A percentile compares a stretch with the other conserved stretches of the same genome.
Evolutionary conservation across 2,797 vertebrate genomes (phyloP).

Genomic region (Cyprinella venusta): DNA sequence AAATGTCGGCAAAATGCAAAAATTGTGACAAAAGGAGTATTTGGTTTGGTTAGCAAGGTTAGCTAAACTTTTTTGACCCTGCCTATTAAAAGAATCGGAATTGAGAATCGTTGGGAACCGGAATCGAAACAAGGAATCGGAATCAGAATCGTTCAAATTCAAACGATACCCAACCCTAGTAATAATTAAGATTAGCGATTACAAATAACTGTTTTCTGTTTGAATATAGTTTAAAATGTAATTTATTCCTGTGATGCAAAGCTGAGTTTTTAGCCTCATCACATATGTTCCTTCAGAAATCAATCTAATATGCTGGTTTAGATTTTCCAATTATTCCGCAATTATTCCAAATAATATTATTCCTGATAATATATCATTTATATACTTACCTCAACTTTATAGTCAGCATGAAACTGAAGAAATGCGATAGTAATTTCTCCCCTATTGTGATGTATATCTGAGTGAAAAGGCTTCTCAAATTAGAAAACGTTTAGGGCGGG

Average conservation of each 20-base stretch:
- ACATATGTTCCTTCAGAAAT: background rate
- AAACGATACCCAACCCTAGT: too few relatives aligned
- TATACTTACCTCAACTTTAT: background rate
- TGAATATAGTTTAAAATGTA: background rate
- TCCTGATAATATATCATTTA: background rate
- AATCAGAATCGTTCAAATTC: too few relatives aligned
- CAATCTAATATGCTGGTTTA: background rate
- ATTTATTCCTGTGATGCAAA: background rate
- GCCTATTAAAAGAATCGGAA: too few relatives aligned
- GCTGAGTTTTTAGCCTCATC: background rate
- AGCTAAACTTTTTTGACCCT: too few relatives aligned
- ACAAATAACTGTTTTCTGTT: background rate
- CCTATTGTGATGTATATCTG: background rate
- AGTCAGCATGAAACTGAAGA: background rate
- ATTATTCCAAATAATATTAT: background rate
- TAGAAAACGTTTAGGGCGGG: background rate
- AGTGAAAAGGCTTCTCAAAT: background rate
- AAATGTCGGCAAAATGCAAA: too few relatives aligned
- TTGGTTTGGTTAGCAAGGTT: too few relatives aligned
- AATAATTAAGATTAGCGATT: background rate
- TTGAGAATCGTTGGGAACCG: too few relatives aligned
- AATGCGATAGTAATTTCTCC: background rate
- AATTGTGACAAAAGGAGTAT: too few relatives aligned
- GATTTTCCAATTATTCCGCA: too few relatives aligned
- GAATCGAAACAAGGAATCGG: too few relatives aligned